These are phyloP conservation scores for Proctacanthus coquilletti DNA, from an alignment of 1,140 invertebrate species.

Conservation along the genomic window DNA sequence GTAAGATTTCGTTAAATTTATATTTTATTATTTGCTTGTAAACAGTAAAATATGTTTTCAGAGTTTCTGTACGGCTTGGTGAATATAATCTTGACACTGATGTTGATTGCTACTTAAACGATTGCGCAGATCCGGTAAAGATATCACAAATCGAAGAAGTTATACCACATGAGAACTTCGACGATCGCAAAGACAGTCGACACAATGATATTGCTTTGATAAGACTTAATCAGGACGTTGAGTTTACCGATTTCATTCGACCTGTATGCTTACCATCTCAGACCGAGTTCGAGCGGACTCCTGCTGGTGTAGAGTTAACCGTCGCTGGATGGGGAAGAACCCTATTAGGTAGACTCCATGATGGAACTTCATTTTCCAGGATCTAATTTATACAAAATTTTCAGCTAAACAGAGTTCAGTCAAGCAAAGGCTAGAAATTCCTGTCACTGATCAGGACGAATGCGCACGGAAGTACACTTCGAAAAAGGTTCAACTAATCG, in stretches of 20 bases:
- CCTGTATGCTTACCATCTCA: slow-evolving; percentile 39
- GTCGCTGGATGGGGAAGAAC: slow-evolving; percentile 54
- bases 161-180: slow-evolving; percentile 31
- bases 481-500: slow-evolving; percentile 4
- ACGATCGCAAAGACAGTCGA: slow-evolving; percentile 13
- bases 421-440: slow-evolving; percentile 37
- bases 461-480: slow-evolving; percentile 32
- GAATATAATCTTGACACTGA: slow-evolving; percentile 33
- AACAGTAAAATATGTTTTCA: slow-evolving; percentile 9
- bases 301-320: slow-evolving; percentile 26
- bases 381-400: background rate
- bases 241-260: slow-evolving; percentile 33
- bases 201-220: slow-evolving; percentile 35
- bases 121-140: slow-evolving; percentile 14
- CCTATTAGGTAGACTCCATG: slow-evolving; percentile 24
- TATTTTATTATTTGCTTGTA: background rate
- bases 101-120: slow-evolving; percentile 29
- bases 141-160: slow-evolving; percentile 18
- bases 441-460: slow-evolving; percentile 28
- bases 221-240: slow-evolving; percentile 25
- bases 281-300: slow-evolving; percentile 8
- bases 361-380: too few relatives aligned
- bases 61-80: slow-evolving; percentile 32
- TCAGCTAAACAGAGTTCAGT: slow-evolving; percentile 17
- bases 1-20: slow-evolving; percentile 30